phyloP scores from a whole-genome alignment of 64 coral and sea anemone genomes.

The Actinia equina region DNA sequence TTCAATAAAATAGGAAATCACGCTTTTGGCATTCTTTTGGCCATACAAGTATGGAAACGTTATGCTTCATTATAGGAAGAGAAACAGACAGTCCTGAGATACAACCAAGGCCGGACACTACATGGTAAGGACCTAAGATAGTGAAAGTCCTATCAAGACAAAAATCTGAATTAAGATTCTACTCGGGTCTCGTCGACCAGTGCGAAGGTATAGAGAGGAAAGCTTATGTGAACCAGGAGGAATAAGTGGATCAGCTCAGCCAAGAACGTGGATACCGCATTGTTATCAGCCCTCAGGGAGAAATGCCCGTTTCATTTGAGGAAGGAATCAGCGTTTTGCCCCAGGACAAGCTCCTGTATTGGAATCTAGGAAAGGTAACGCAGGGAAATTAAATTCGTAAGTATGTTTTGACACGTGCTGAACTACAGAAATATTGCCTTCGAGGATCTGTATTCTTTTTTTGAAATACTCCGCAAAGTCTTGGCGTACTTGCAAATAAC shows the following conservation, averaged over 20 bases:
- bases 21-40: too few relatives aligned
- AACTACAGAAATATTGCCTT: too few relatives aligned
- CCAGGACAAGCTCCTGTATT: slow-evolving; percentile 5
- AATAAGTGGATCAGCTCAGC: not conserved
- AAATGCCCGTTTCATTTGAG: slow-evolving; percentile 3
- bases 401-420: too few relatives aligned
- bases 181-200: too few relatives aligned
- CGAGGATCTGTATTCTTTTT: too few relatives aligned
- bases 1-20: too few relatives aligned
- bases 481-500: too few relatives aligned
- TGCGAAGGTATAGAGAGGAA: not conserved
- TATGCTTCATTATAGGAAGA: not conserved
- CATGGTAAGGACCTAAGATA: not conserved
- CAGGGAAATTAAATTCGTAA: too few relatives aligned
- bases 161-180: too few relatives aligned
- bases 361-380: not conserved
- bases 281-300: not conserved
- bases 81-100: not conserved
- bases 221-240: not conserved
- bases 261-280: not conserved
- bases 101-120: not conserved
- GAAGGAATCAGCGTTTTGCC: not conserved
- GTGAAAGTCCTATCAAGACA: too few relatives aligned
- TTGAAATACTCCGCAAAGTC: too few relatives aligned
- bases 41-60: slow-evolving; percentile 15